phyloP scores from a whole-genome alignment of 2,888 invertebrate genomes.

The Diplolepis rosae region DNA sequence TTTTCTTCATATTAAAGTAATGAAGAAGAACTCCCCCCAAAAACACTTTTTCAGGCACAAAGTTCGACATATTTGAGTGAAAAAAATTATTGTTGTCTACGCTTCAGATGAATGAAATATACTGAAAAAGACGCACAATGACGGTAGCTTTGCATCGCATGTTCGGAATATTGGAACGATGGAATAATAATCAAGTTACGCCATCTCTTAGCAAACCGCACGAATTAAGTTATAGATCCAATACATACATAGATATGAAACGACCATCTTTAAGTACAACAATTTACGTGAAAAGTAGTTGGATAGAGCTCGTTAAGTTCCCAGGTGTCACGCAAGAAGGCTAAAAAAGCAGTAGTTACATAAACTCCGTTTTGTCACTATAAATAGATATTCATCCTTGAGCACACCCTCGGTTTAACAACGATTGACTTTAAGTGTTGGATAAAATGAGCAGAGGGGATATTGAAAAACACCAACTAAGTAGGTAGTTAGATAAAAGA shows the following conservation, averaged over 20 bases:
- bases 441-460: not conserved
- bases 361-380: constrained; percentile 23
- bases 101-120: no score
- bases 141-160: no score
- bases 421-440: constrained; percentile 7
- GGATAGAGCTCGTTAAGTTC: not conserved
- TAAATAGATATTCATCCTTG: constrained; percentile 18
- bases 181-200: no score
- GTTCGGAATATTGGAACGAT: no score
- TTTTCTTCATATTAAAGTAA: no score
- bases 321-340: not conserved
- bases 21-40: no score
- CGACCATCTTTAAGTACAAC: not conserved
- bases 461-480: not conserved
- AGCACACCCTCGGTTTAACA: not conserved
- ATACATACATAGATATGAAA: not conserved
- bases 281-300: constrained; percentile 18
- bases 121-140: no score
- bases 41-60: no score
- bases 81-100: no score
- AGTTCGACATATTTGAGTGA: no score
- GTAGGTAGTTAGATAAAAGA: not conserved
- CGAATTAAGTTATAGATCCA: no score
- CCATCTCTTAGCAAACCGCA: no score
- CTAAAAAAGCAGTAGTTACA: constrained; percentile 8